A percentile compares a stretch with the other conserved stretches of the same genome.
Conservation (phyloP, 2,113 vertebrate species). For the Emydura subglobosa region DNA sequence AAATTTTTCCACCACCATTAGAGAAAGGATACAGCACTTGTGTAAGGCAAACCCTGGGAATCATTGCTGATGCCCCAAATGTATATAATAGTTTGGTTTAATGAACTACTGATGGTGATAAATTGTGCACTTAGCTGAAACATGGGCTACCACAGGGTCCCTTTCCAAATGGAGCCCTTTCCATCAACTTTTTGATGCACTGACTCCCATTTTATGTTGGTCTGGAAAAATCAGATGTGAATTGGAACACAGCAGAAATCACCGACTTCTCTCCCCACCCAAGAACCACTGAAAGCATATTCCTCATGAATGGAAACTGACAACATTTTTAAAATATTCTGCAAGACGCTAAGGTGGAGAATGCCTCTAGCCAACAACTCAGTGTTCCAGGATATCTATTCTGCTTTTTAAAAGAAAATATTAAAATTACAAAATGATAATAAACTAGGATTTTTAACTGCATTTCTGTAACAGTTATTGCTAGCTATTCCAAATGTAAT, state of each 20-base stretch:
- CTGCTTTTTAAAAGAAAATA: neutral
- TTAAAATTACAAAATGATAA: slow-evolving; percentile 9
- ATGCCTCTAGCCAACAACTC: neutral
- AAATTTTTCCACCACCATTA: neutral
- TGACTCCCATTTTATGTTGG: neutral
- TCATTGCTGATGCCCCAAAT: neutral
- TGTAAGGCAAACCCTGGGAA: neutral
- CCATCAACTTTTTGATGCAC: neutral
- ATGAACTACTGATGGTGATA: neutral
- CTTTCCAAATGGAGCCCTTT: neutral
- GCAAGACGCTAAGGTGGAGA: neutral
- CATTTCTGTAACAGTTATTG: neutral
- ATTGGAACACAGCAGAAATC: accelerated
- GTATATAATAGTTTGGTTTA: neutral
- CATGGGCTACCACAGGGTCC: neutral
- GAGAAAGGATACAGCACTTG: neutral
- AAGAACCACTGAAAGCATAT: neutral
- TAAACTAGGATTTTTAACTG: slow-evolving; percentile 16
- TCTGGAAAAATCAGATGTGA: neutral
- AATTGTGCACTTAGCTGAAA: neutral
- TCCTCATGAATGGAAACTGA: neutral
- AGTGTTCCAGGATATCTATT: accelerated
- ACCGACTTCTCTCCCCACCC: neutral
- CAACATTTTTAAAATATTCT: accelerated
- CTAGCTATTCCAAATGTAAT: neutral